Evolutionary conservation across 2,888 invertebrate species (phyloP), one percentile per base, ranked within the genome.

Genomic region (Cataglyphis rosenhaueri): DNA sequence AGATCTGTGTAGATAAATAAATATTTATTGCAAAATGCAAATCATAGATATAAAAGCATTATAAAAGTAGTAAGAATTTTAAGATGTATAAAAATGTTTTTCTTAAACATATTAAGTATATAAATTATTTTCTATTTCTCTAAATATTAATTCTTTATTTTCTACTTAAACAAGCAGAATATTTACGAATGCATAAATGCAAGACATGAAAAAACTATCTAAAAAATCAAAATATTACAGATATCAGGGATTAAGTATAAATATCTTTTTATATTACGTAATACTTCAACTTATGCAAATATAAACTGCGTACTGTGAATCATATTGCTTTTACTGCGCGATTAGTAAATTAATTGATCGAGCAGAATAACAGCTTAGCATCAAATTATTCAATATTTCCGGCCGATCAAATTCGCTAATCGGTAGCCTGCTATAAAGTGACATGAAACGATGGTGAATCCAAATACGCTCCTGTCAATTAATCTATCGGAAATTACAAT

Each of bases 361-460:
- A 41, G 21, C 29, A n/a, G 55, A 66, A 29, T 66, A 57, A 76
- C 25, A 76, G 29, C 29, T 76, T 55, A 65, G 35, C 35, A 64
- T 12, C 21, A 57, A 66, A 66, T 76, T 66, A 76, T 66, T 66
- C 55, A 76, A 57, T 66, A 66, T 66, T 76, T 66, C 21, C 66
- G 9, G n/a, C 5, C 15, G 15, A 66, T 12, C 35, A 55, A 76
- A 78, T 78, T 2, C 10, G 12, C 41, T 68, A 59, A 57, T 44
- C 57, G n/a, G 0, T 75, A 2, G 57, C 32, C 9, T 32, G 21
- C 8, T 41, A 57, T 29, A 68, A 59, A 44, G 29, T 3, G n/a
- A n/a, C 18, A 48, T 18, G 10, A 3, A 48, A 21, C 48, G 35
- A 76, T 18, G 29, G 3, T 57, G 6, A 75, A 75, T 76, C n/a